Conservation (phyloP, 1,140 invertebrate species). For the Pseudomyrmex flavicornis region DNA sequence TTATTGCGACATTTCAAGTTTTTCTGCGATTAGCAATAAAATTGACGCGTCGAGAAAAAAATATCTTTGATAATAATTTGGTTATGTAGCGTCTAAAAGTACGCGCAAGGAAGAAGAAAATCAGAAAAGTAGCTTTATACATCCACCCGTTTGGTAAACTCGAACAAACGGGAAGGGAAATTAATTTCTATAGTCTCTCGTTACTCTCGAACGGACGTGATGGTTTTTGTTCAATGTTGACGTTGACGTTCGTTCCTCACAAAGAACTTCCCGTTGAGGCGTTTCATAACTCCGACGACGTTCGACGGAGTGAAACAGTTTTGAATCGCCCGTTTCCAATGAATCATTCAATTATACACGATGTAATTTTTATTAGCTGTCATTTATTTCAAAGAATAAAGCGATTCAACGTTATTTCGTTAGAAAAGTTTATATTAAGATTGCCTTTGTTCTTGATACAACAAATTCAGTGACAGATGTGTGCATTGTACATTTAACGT, state of each 20-base stretch:
- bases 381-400: conserved; percentile 18
- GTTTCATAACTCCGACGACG: conserved; percentile 25
- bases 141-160: conserved; percentile 11
- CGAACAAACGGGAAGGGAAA: conserved; percentile 37
- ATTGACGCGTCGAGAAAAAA: neutral
- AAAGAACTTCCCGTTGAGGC: conserved; percentile 46
- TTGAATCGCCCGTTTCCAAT: conserved; percentile 32
- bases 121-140: neutral
- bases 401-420: neutral
- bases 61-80: conserved; percentile 3
- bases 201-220: conserved; percentile 24
- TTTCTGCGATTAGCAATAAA: no score
- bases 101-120: neutral
- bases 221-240: conserved; percentile 41
- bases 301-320: conserved; percentile 34
- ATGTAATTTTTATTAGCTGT: conserved; percentile 43
- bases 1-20: neutral
- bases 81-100: neutral
- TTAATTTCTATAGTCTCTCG: conserved; percentile 46
- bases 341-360: conserved; percentile 26
- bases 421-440: conserved; percentile 8
- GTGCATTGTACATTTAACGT: neutral
- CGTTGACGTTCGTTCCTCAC: conserved; percentile 36
- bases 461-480: neutral
- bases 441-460: neutral